Conservation (phyloP, 1,140 invertebrate genomes). For the Drosophila elegans region DNA sequence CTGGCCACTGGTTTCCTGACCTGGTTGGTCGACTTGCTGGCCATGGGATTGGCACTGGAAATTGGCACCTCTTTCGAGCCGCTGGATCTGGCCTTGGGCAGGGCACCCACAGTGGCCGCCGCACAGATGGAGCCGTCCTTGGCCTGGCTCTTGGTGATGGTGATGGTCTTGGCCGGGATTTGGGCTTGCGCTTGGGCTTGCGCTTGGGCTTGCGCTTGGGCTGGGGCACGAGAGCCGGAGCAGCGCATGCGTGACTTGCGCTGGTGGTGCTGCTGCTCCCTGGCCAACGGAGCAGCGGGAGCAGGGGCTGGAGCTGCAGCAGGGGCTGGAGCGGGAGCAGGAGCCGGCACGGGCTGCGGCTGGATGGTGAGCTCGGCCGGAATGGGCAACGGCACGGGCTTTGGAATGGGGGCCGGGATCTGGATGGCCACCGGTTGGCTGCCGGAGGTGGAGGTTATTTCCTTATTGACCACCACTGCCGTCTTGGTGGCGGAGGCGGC, state of each 20-base stretch:
- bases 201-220: too few relatives aligned
- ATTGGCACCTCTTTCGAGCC: background rate
- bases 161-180: too few relatives aligned
- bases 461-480: too few relatives aligned
- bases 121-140: too few relatives aligned
- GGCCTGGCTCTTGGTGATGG: too few relatives aligned
- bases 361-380: background rate
- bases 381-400: conserved; percentile 10
- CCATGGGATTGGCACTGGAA: too few relatives aligned
- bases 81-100: too few relatives aligned
- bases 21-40: background rate
- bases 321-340: background rate
- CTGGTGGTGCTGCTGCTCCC: too few relatives aligned
- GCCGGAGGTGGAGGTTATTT: background rate
- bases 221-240: too few relatives aligned
- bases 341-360: background rate
- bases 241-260: too few relatives aligned
- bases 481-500: background rate
- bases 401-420: conserved; percentile 14
- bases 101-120: too few relatives aligned
- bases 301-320: background rate
- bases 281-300: background rate
- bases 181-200: too few relatives aligned
- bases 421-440: background rate
- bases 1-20: background rate